Conservation (phyloP, 2,113 vertebrate species). For the Bostrychus sinensis region DNA sequence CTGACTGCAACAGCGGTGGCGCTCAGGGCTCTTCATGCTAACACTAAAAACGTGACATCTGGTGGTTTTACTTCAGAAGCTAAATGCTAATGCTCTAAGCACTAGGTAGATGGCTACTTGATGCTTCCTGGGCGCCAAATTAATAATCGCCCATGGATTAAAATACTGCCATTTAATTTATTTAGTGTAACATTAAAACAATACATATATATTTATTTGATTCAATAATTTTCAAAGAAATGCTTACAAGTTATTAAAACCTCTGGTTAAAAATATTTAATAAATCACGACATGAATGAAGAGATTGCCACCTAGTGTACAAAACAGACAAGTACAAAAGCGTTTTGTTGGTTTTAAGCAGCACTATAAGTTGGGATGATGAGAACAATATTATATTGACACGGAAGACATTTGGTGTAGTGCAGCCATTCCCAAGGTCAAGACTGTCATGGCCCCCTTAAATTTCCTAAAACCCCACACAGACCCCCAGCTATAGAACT, state of each 20-base stretch:
- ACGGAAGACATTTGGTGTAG: no score
- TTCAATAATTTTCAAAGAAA: no score
- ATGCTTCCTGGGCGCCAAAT: not conserved
- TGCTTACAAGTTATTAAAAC: not conserved
- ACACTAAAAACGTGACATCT: conserved; percentile 13
- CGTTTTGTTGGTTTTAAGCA: not conserved
- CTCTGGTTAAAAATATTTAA: not conserved
- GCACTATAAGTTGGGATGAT: no score
- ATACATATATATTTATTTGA: no score
- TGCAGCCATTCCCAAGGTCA: no score
- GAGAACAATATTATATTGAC: no score
- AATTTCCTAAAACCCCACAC: no score
- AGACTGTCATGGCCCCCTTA: no score
- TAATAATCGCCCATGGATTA: no score
- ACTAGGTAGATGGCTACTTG: not conserved
- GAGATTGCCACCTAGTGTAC: conserved; percentile 50
- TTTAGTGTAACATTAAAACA: no score
- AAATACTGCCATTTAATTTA: no score
- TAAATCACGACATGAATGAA: not conserved
- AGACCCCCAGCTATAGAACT: no score
- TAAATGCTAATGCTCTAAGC: not conserved
- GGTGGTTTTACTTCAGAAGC: not conserved
- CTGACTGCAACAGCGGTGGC: conserved; percentile 56
- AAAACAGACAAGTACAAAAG: not conserved
- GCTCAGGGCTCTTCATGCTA: conserved; percentile 8